Evolutionary conservation across 2,113 vertebrate species (phyloP), one percentile per base, ranked within the genome.

Genomic region (Macquaria australasica): DNA sequence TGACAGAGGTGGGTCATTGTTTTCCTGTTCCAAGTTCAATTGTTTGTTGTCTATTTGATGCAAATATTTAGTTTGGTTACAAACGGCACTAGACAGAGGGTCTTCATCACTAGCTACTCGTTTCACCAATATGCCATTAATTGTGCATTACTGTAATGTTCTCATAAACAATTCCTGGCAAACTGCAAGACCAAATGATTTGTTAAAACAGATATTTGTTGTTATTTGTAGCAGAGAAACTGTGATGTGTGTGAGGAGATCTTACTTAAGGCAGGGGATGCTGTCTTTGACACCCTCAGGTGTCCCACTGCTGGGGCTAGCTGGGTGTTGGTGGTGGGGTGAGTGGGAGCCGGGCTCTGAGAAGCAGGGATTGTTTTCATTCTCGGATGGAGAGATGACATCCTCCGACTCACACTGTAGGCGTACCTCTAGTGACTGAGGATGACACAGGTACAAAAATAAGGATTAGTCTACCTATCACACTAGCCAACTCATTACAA

Each of bases 401-500:
- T 99, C 98, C 88, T 99, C 98, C n/a, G 95, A 79, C 70, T 99
- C 98, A 63, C 95, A 97, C 69, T 97, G 98, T 90, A 99, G 95
- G 73, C 97, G 97, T 76, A 99, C 96, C 68, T 99, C 98, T 92
- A 99, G 89, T 45, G 97, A 97, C 98, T 99, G 93, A 23, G 87
- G 43, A 84, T 11, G 11, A 84, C 45, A 91, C 15, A 67, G n/a
- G 81, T 8, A 53, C 28, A 58, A 21, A 59, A 45, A 50, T 45
- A 72, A 5, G 0, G n/a, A 51, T 53, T 39, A 31, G 20, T 79
- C 23, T 10, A 67, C 4, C 10, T 48, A 34, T n/a, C 15, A 28
- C 3, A 41, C 15, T 2, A 5, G 15, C 9, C 9, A 64, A 4
- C 12, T 25, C 3, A 18, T 31, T 0, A 63, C 11, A 58, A 12